Conservation (phyloP, 2,888 invertebrate species). For the Morinoia aosen region DNA sequence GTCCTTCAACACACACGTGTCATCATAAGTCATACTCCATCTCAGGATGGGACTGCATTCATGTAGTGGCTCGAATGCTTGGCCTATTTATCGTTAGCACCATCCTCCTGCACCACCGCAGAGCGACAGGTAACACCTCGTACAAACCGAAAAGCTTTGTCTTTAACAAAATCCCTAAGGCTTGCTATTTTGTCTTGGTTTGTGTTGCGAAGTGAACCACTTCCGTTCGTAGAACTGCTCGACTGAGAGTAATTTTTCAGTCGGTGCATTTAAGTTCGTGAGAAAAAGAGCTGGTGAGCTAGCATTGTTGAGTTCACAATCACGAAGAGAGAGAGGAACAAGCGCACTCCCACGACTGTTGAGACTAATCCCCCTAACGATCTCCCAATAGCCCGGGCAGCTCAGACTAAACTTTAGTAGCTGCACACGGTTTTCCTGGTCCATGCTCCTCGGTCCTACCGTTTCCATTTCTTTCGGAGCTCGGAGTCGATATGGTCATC, state of each 20-base stretch:
- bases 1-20: not conserved
- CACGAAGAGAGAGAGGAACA: conserved; percentile 29
- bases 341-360: conserved; percentile 40
- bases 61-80: not conserved
- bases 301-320: conserved; percentile 23
- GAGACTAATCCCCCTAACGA: conserved; percentile 50
- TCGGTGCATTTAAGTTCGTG: conserved; percentile 15
- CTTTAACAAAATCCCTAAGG: not conserved
- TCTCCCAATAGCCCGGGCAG: conserved; percentile 8
- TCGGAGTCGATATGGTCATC: too few relatives aligned
- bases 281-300: not conserved
- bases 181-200: not conserved
- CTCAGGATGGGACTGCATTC: too few relatives aligned
- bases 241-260: not conserved
- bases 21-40: too few relatives aligned
- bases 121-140: not conserved
- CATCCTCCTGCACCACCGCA: not conserved
- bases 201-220: not conserved
- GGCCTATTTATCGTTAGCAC: not conserved
- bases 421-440: not conserved
- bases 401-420: not conserved
- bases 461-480: not conserved
- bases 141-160: not conserved
- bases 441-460: not conserved
- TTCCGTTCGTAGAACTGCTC: not conserved